Percentiles rank a stretch among this genome's conserved stretches.
Evolutionary conservation across 2,797 vertebrate genomes (phyloP).

Genomic region (Gymnoscopelus braueri): DNA sequence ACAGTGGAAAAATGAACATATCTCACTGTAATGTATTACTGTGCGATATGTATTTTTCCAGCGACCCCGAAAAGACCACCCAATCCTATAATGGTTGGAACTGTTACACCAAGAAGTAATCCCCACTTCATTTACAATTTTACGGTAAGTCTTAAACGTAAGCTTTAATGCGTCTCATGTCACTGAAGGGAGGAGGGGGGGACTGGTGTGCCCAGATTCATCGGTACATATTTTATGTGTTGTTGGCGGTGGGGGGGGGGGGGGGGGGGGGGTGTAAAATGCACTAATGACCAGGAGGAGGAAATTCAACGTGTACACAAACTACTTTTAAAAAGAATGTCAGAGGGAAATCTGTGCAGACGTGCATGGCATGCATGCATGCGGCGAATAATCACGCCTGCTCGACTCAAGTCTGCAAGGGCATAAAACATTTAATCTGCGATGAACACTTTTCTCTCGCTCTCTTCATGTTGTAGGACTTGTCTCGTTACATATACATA

Average conservation of each 20-base stretch:
- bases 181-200: too few relatives aligned
- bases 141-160: too few relatives aligned
- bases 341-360: conserved; percentile 71
- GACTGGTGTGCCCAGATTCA: too few relatives aligned
- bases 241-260: conserved; percentile 64
- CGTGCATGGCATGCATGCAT: conserved; percentile 71
- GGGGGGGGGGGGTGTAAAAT: conserved; percentile 70
- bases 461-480: neutral
- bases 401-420: conserved; percentile 78
- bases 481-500: neutral
- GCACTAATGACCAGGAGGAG: conserved; percentile 66
- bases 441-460: conserved; percentile 80
- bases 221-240: conserved; percentile 51
- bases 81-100: too few relatives aligned
- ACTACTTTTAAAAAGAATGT: conserved; percentile 70
- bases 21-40: too few relatives aligned
- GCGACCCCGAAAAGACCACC: too few relatives aligned
- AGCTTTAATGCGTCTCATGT: too few relatives aligned
- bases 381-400: conserved; percentile 81
- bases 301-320: conserved; percentile 72
- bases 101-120: too few relatives aligned
- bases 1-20: too few relatives aligned
- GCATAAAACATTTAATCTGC: conserved; percentile 89
- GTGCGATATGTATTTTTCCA: too few relatives aligned
- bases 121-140: too few relatives aligned